Base-by-base conservation (phyloP, 2,888 invertebrate genomes). In the Nemoura dubitans region DNA sequence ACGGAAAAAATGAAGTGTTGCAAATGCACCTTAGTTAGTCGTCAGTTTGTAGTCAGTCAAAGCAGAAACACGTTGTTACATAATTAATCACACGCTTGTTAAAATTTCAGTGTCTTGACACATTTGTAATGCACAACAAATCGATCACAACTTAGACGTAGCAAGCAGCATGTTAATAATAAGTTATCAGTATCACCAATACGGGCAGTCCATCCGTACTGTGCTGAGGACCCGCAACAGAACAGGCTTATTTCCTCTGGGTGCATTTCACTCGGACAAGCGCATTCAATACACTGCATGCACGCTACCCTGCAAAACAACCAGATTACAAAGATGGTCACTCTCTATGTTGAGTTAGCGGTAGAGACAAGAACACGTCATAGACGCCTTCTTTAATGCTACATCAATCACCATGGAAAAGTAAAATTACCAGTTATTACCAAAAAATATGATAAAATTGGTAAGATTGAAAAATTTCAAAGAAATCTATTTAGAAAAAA, bases 11-110 rank as follows among this genome's bases (percentile, higher is more conserved):
- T 87, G 83, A 87, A 87, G 88, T 90, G 91, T 92, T 92, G 92
- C 92, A 92, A 92, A 92, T 92, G 92, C 92, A 92, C 92, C 92
- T 91, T 91, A 90, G 91, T 92, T 92, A 92, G 91, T 87, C 86
- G 86, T 84, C 84, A 84, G 28, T 84, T 83, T 87, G 59, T 86
- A 81, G 86, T 86, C 59, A 88, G 86, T 88, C 42, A 80, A 88
- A 88, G 87, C 87, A 87, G 29, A 87, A 85, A 84, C 78, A 85
- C 81, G n/a, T n/a, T 29, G 14, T 28, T 78, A 59, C 10, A 21
- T 10, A 14, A 59, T 59, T 59, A 59, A 1, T 59, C 10, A 21
- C 59, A 21, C 59, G 21, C 59, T 59, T 21, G n/a, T 21, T 21
- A 10, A 59, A 7, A 59, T 30, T 42, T 78, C 10, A 25, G 26